Evolutionary conservation across 2,888 invertebrate genomes (phyloP).

Genomic region (Pandemis corylana): DNA sequence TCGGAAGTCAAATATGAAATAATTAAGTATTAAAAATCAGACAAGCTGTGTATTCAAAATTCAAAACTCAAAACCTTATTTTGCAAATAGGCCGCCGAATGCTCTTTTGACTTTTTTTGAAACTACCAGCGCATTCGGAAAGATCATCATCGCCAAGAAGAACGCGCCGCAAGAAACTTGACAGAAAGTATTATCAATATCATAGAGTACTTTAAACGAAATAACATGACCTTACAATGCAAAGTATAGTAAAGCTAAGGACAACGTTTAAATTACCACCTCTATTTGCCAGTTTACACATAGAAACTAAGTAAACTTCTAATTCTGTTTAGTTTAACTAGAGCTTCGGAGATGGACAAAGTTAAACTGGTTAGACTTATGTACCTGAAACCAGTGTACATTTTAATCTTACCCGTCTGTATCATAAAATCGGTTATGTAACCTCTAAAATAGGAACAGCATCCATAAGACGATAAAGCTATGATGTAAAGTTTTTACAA

Average conservation of each 20-base stretch:
- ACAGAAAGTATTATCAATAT: too few species aligned
- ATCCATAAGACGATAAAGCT: background rate
- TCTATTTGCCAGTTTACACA: background rate
- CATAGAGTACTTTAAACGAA: too few species aligned
- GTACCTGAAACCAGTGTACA: background rate
- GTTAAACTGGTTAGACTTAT: background rate
- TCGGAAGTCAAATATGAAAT: background rate
- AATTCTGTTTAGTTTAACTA: background rate
- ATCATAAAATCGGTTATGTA: background rate
- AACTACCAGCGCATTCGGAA: too few species aligned
- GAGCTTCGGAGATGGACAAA: background rate
- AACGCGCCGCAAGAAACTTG: too few species aligned
- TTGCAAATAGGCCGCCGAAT: too few species aligned
- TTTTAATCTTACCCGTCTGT: background rate
- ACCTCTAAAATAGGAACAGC: background rate
- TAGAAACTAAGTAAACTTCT: background rate
- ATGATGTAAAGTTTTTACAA: background rate
- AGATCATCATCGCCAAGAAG: too few species aligned
- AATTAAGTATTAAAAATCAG: background rate
- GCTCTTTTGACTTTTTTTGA: too few species aligned
- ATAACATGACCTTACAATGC: too few species aligned
- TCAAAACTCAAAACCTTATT: too few species aligned
- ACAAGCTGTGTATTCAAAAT: too few species aligned
- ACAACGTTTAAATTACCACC: background rate
- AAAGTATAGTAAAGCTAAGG: too few species aligned